Percentiles rank a stretch among this genome's conserved stretches.
Evolutionary conservation across 1,140 invertebrate species (phyloP).

Genomic region (Philotrypesis tridentata): DNA sequence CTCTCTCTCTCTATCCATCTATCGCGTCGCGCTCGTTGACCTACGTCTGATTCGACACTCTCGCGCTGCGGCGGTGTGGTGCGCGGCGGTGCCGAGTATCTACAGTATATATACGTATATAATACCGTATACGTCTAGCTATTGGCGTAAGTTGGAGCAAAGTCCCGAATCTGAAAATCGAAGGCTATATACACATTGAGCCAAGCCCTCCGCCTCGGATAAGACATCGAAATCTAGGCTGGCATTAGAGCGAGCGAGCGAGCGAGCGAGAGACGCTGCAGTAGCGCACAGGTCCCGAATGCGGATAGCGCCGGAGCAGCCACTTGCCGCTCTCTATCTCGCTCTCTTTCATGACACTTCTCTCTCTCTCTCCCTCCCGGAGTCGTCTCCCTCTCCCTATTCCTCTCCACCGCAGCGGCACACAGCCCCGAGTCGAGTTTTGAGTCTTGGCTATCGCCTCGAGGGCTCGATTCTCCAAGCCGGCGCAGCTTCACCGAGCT

Average conservation of each 20-base stretch:
- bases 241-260: background rate
- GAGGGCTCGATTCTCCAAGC: slow-evolving; percentile 46
- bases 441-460: slow-evolving; percentile 26
- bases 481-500: slow-evolving; percentile 2
- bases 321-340: slow-evolving; percentile 22
- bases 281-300: slow-evolving; percentile 5
- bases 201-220: background rate
- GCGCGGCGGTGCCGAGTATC: too few species aligned
- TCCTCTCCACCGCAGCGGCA: slow-evolving; percentile 16
- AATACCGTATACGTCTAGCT: too few species aligned
- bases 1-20: too few species aligned
- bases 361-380: too few species aligned
- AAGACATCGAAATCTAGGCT: slow-evolving; percentile 33
- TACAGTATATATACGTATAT: too few species aligned
- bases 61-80: too few species aligned
- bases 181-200: background rate
- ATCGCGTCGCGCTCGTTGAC: too few species aligned
- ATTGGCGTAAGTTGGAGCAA: background rate
- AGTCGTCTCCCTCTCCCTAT: slow-evolving; percentile 21
- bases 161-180: background rate
- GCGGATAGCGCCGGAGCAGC: slow-evolving; percentile 8
- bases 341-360: slow-evolving; percentile 13
- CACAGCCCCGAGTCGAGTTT: slow-evolving; percentile 33
- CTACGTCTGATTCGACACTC: too few species aligned
- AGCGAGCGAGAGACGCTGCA: too few species aligned